phyloP scores from a whole-genome alignment of 2,113 vertebrate species.

The Semnopithecus entellus region DNA sequence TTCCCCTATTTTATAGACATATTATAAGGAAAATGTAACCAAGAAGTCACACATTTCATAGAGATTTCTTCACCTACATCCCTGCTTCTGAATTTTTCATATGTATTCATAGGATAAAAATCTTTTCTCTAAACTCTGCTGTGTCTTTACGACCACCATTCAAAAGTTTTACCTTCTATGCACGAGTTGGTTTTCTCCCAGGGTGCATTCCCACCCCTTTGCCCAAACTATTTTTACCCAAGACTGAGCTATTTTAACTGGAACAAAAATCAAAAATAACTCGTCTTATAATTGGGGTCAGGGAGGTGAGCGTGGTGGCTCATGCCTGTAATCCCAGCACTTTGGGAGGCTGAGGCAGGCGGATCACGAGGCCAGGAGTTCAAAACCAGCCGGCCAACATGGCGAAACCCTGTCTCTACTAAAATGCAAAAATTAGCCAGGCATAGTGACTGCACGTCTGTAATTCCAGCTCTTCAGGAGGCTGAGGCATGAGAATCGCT shows the following conservation, averaged over 20 bases:
- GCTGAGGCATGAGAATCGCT: too few relatives aligned
- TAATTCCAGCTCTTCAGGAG: too few relatives aligned
- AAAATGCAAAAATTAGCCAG: too few relatives aligned
- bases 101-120: background rate
- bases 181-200: background rate
- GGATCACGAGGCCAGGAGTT: too few relatives aligned
- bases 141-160: background rate
- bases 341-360: too few relatives aligned
- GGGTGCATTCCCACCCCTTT: too few relatives aligned
- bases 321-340: too few relatives aligned
- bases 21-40: background rate
- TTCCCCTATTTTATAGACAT: background rate
- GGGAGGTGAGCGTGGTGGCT: fast-evolving
- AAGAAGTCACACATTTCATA: background rate
- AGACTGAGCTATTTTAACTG: background rate
- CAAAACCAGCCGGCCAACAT: too few relatives aligned
- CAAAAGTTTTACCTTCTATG: background rate
- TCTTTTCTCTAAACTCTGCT: background rate
- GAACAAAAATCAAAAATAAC: background rate
- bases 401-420: too few relatives aligned
- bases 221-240: background rate
- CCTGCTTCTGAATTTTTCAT: background rate
- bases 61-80: background rate
- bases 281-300: background rate
- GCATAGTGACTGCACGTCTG: too few relatives aligned